A percentile compares a stretch with the other conserved stretches of the same genome.
Conservation (phyloP, 2,888 invertebrate species). For the Sclerodermus sp. region DNA sequence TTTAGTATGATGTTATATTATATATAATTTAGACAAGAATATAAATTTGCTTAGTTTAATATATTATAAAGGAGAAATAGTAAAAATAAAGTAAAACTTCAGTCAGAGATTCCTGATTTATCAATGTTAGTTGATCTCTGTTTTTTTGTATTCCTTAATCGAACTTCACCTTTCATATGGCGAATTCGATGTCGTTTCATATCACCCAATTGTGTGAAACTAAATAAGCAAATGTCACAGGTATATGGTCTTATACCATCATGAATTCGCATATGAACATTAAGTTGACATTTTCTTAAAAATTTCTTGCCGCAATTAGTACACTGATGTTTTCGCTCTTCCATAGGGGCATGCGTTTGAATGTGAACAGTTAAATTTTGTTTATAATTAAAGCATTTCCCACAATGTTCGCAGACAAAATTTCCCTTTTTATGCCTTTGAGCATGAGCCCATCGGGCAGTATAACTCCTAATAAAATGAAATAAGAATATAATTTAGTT, state of each 20-base stretch:
- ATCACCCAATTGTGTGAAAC: conserved; percentile 39
- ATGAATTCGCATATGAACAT: conserved; percentile 37
- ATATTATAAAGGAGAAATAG: no score
- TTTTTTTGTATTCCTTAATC: neutral
- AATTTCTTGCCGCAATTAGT: conserved; percentile 32
- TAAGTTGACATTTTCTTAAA: conserved; percentile 30
- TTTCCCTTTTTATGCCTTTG: conserved; percentile 30
- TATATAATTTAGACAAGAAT: no score
- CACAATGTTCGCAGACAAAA: conserved; percentile 33
- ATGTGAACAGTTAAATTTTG: conserved; percentile 32
- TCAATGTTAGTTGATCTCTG: neutral
- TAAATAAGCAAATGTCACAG: conserved; percentile 36
- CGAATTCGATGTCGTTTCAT: conserved; percentile 34
- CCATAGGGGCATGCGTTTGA: conserved; percentile 30
- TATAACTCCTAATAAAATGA: conserved; percentile 29
- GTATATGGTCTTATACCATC: conserved; percentile 35
- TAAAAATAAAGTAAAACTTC: no score
- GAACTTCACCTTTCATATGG: conserved; percentile 21
- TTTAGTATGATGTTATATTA: no score
- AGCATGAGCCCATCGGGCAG: conserved; percentile 30
- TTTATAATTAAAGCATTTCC: conserved; percentile 33
- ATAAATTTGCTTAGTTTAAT: no score
- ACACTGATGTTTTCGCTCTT: conserved; percentile 34
- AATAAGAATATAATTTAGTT: neutral
- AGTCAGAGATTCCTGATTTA: neutral